Base-by-base conservation (phyloP, 2,888 invertebrate genomes). In the Allophyes oxyacanthae region DNA sequence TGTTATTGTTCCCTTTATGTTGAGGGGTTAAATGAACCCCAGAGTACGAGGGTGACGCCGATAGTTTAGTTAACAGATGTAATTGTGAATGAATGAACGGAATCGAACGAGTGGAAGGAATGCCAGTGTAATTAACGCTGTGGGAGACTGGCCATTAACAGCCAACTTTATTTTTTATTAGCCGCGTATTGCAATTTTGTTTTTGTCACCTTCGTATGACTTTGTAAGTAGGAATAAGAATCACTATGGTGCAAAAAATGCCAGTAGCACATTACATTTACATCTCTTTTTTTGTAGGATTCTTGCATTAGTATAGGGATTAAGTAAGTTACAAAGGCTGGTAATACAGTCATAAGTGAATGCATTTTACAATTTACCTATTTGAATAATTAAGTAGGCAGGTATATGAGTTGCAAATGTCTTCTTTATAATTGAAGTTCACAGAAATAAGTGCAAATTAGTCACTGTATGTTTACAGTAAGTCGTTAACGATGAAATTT, bases 81-180 rank as follows among this genome's bases (percentile, higher is more conserved):
- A 92, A 93, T 92, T 92, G 91, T 87, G 87, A 87, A 90, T 83
- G 87, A 83, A 90, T 86, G 84, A 81, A 69, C 63, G 69, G 72
- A 75, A 78, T 74, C 73, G 67, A 75, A 68, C 77, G 78, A 77
- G 78, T 83, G 85, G 81, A 85, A 84, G 83, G 82, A 85, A 86
- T 83, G 82, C 82, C 72, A 71, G 52, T 67, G 72, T 81, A 84
- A 85, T 88, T 83, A 86, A 85, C 79, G 63, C 78, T 64, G 77
- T 75, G 72, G 79, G 75, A 79, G 72, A 72, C 72, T 67, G 71
- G 67, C 73, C 62, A 78, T 79, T 77, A 71, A 50, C 56, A 55
- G 61, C 57, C 64, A 50, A 61, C 64, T 71, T 69, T 70, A 34
- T 45, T 68, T 65, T 66, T 66, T 64, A 54, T 40, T 55, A 20